Base-by-base conservation (phyloP, 2,888 invertebrate species). In the Blomia tropicalis region DNA sequence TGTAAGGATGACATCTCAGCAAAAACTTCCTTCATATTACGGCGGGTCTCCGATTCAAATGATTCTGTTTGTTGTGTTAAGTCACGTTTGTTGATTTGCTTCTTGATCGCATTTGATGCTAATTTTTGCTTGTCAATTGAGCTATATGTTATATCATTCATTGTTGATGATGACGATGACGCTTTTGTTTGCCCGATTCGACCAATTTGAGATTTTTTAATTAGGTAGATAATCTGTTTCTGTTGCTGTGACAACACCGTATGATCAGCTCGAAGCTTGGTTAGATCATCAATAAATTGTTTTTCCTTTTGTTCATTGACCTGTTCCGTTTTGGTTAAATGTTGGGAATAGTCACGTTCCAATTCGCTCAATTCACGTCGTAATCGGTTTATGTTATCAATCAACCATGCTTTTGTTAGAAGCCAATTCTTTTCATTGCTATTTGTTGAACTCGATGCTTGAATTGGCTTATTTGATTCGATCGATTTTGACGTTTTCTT, bases 311-410 rank as follows among this genome's bases (percentile, higher is more conserved):
- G 36, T 1, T 11, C 2, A 22, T 47, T 31, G 23, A 32, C n/a
- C 23, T 41, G 27, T 4, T 64, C 2, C 2, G 51, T 4, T 11
- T 7, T 25, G n/a, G 58, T 59, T 27, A 63, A 14, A 44, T 64
- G 64, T 7, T 61, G 43, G 2, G 22, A 58, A 22, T 60, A 63
- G 27, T 63, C 60, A 14, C 63, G 59, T 22, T 56, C 43, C 43
- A 65, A 30, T 58, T 65, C 65, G 44, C 30, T 63, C 31, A 65
- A 43, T 59, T 65, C 65, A 17, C 58, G 58, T 27, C 61, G 27
- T 22, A 65, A 43, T 23, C 54, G 32, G 41, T 65, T 62, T 5
- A 65, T 65, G 32, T 64, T 65, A 23, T 65, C 65, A 29, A 65
- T 64, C 7, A 65, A 53, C 65, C 65, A 65, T 43, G 62, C 60